These are phyloP conservation scores for Cantharis lateralis DNA, from an alignment of 2,888 invertebrate genomes.

Conservation along the genomic window DNA sequence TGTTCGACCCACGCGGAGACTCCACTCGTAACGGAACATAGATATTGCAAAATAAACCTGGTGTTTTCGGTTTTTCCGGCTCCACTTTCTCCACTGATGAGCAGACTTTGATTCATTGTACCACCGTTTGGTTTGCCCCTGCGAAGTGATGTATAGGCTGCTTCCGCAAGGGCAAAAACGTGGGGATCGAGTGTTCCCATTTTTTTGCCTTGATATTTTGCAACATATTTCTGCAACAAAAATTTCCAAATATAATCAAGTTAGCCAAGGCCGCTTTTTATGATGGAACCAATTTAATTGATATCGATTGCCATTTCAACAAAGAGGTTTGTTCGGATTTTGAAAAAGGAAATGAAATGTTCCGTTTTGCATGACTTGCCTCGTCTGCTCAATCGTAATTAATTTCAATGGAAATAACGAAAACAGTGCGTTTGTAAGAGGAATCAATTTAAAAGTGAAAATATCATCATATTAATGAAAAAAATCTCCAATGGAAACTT, in stretches of 20 bases:
- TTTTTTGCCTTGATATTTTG: constrained; percentile 81
- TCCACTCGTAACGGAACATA: constrained; percentile 82
- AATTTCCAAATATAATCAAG: neutral
- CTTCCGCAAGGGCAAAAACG: constrained; percentile 89
- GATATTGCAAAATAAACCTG: constrained; percentile 87
- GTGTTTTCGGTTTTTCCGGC: constrained; percentile 95
- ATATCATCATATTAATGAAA: neutral
- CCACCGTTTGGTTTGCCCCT: constrained; percentile 47
- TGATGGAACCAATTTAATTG: neutral
- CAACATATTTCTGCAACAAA: constrained; percentile 75
- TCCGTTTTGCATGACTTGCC: neutral
- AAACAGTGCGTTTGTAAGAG: neutral
- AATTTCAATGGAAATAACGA: neutral
- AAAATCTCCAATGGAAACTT: neutral
- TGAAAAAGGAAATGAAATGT: neutral
- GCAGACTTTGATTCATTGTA: constrained; percentile 74
- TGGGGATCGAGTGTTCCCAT: constrained; percentile 83
- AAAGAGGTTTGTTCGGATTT: neutral
- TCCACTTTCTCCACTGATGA: constrained; percentile 91
- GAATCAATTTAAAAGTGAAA: neutral
- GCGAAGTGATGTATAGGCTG: constrained; percentile 80
- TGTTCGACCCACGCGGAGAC: constrained; percentile 93
- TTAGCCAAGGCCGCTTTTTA: neutral
- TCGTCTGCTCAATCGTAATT: neutral
- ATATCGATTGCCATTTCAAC: neutral